Conservation (phyloP, 1,140 invertebrate species). For the Drosophila asahinai region DNA sequence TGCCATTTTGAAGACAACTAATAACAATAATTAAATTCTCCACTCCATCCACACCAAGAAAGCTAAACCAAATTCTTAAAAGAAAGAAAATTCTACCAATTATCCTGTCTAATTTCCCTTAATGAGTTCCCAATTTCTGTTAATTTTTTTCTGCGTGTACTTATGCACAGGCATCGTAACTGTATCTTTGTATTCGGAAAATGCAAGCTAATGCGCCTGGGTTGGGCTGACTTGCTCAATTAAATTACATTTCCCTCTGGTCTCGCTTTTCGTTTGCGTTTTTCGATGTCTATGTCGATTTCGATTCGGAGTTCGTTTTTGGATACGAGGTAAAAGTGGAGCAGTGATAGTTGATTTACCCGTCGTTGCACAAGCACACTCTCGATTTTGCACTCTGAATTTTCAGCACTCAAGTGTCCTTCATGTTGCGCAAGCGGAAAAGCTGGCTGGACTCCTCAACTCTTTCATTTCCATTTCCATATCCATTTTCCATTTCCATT, state of each 20-base stretch:
- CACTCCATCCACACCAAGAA: too few relatives aligned
- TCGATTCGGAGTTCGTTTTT: slow-evolving; percentile 34
- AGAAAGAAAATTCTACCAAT: too few relatives aligned
- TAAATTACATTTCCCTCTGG: slow-evolving; percentile 56
- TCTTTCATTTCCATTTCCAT: slow-evolving; percentile 9
- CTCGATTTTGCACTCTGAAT: slow-evolving; percentile 63
- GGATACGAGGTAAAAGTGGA: slow-evolving; percentile 65
- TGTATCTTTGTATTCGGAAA: slow-evolving; percentile 39
- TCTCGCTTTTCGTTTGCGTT: slow-evolving; percentile 61
- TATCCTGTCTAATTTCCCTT: background rate
- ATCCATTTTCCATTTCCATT: slow-evolving; percentile 24
- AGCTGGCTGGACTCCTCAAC: slow-evolving; percentile 20
- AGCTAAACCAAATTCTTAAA: background rate
- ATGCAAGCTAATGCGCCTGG: slow-evolving; percentile 72
- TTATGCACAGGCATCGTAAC: slow-evolving; percentile 1
- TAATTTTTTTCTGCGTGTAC: background rate
- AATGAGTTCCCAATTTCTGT: background rate
- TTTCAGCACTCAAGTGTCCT: slow-evolving; percentile 71
- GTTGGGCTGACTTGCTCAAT: slow-evolving; percentile 49
- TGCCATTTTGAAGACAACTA: too few relatives aligned
- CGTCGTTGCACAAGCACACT: slow-evolving; percentile 78
- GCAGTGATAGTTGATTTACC: slow-evolving; percentile 77
- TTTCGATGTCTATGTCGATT: slow-evolving; percentile 38
- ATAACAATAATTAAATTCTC: too few relatives aligned
- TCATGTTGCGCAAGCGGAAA: slow-evolving; percentile 72